Percentiles rank a stretch among this genome's conserved stretches.
Evolutionary conservation across 2,797 vertebrate genomes (phyloP).

Genomic region (Phalanger gymnotis): DNA sequence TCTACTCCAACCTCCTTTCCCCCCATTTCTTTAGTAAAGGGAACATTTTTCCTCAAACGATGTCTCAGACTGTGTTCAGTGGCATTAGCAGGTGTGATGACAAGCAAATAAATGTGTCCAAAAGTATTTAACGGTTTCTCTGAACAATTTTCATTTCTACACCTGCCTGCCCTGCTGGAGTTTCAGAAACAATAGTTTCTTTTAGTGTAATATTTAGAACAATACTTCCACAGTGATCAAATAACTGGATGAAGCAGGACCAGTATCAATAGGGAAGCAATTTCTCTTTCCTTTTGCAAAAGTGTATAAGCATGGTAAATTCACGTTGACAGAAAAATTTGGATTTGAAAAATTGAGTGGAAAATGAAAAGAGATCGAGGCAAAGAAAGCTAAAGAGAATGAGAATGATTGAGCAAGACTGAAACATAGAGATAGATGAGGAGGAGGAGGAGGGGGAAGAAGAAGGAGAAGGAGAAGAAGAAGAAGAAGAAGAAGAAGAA

Average conservation of each 20-base stretch:
- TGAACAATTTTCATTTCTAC: conserved; percentile 19
- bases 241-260: not conserved
- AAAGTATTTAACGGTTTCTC: not conserved
- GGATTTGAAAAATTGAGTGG: not conserved
- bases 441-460: not conserved
- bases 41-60: not conserved
- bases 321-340: not conserved
- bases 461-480: not conserved
- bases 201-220: conserved; percentile 22
- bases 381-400: not conserved
- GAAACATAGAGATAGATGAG: not conserved
- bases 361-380: not conserved
- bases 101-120: conserved; percentile 28
- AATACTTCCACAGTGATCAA: conserved; percentile 29
- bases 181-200: conserved; percentile 2
- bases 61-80: conserved; percentile 37
- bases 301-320: not conserved
- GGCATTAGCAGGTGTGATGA: conserved; percentile 73
- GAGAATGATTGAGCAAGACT: not conserved
- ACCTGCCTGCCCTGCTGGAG: conserved; percentile 7
- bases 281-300: not conserved
- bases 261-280: not conserved
- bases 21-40: not conserved
- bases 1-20: not conserved
- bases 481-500: no score